A percentile compares a stretch with the other conserved stretches of the same genome.
These are phyloP conservation scores for Watsonalla binaria DNA, from an alignment of 2,888 invertebrate species.

Conservation along the genomic window DNA sequence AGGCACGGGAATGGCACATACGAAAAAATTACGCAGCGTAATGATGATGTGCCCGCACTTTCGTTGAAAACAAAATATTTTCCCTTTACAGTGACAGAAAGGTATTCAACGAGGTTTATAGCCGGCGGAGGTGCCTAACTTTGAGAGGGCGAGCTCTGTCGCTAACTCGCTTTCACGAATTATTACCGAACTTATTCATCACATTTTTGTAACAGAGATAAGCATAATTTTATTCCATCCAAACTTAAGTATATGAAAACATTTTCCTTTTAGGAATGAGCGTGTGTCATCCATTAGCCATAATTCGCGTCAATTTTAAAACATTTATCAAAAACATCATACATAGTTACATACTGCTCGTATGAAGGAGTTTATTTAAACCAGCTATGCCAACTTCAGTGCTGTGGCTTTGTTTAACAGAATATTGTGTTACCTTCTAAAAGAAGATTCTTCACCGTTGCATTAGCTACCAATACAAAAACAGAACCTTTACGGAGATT, in stretches of 20 bases:
- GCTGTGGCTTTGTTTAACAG: too few relatives aligned
- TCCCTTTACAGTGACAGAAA: conserved; percentile 69
- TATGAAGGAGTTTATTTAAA: too few relatives aligned
- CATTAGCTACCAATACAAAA: too few relatives aligned
- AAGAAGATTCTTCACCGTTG: too few relatives aligned
- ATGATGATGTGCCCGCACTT: conserved; percentile 76
- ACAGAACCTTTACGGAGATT: too few relatives aligned
- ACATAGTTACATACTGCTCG: too few relatives aligned
- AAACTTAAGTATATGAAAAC: not conserved
- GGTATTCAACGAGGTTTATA: conserved; percentile 63
- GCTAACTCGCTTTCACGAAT: conserved; percentile 34
- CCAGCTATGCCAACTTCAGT: too few relatives aligned
- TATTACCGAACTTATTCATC: conserved; percentile 17
- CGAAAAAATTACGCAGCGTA: conserved; percentile 76
- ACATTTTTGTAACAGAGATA: not conserved
- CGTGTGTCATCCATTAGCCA: conserved; percentile 2
- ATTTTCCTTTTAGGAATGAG: too few relatives aligned
- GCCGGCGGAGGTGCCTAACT: conserved; percentile 24
- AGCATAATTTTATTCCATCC: not conserved
- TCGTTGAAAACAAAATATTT: conserved; percentile 72
- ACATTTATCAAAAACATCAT: too few relatives aligned
- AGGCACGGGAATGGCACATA: conserved; percentile 73
- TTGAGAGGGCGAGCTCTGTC: conserved; percentile 18
- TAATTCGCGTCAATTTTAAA: not conserved
- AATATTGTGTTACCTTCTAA: too few relatives aligned